phyloP scores from a whole-genome alignment of 2,888 invertebrate genomes.

The Plebejus anna region DNA sequence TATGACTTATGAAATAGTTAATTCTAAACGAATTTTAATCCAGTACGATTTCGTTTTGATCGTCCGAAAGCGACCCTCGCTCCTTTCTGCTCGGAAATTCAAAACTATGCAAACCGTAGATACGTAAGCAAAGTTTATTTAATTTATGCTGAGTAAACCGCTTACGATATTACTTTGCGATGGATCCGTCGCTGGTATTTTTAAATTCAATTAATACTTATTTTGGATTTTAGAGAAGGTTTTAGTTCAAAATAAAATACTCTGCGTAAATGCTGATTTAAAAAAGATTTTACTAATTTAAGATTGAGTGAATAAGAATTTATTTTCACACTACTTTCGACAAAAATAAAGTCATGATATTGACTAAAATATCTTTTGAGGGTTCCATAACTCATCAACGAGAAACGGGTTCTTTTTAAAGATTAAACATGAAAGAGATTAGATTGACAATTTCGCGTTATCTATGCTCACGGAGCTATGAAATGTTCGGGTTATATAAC shows the following conservation, averaged over 20 bases:
- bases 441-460: slow-evolving; percentile 21
- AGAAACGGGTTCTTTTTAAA: slow-evolving; percentile 7
- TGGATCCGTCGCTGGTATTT: slow-evolving; percentile 24
- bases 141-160: slow-evolving; percentile 28
- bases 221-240: slow-evolving; percentile 5
- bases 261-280: background rate
- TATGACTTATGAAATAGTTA: slow-evolving; percentile 73
- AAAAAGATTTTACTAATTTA: background rate
- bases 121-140: slow-evolving; percentile 29
- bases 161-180: slow-evolving; percentile 28
- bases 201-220: slow-evolving; percentile 27
- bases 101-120: slow-evolving; percentile 30
- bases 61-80: slow-evolving; percentile 27
- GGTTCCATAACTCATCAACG: background rate
- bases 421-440: slow-evolving; percentile 18
- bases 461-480: slow-evolving; percentile 21
- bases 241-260: background rate
- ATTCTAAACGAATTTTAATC: slow-evolving; percentile 35
- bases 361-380: background rate
- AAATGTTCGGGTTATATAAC: slow-evolving; percentile 21
- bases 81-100: slow-evolving; percentile 29
- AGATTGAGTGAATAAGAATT: background rate
- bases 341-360: background rate
- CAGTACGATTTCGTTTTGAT: slow-evolving; percentile 42
- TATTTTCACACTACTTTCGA: background rate